phyloP scores from a whole-genome alignment of 1,140 invertebrate genomes.

The Drosophila nigrodunni region DNA sequence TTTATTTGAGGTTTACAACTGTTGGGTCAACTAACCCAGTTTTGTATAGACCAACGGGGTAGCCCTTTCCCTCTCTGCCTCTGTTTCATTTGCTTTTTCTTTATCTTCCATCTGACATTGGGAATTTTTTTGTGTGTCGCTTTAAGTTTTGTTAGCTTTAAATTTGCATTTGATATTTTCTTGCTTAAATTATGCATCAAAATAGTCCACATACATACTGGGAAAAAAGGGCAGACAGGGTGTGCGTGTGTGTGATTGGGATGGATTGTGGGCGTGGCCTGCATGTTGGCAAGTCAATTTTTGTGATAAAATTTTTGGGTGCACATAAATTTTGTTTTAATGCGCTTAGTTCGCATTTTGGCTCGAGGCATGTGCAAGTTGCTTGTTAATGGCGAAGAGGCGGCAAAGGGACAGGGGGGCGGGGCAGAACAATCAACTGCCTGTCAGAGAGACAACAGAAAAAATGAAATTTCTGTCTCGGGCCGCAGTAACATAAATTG shows the following conservation, averaged over 20 bases:
- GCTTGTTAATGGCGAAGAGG: background rate
- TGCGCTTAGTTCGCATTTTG: constrained; percentile 70
- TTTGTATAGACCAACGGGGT: background rate
- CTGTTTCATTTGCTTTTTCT: no score
- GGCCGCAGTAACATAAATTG: constrained; percentile 65
- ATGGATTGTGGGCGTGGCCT: constrained; percentile 37
- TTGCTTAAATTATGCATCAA: constrained; percentile 68
- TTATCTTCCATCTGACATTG: constrained; percentile 32
- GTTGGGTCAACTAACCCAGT: constrained; percentile 52
- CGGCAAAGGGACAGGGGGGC: background rate
- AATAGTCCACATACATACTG: constrained; percentile 43
- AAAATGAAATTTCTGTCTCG: background rate
- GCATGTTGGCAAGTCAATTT: constrained; percentile 58
- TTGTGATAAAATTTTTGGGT: constrained; percentile 64
- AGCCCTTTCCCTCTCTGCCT: background rate
- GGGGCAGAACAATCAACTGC: constrained; percentile 14
- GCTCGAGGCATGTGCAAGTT: background rate
- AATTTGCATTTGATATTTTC: constrained; percentile 56
- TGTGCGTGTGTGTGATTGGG: constrained; percentile 1
- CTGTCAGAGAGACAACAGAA: constrained; percentile 1
- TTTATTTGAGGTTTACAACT: constrained; percentile 65
- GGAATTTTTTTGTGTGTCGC: constrained; percentile 14
- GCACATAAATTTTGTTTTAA: constrained; percentile 76
- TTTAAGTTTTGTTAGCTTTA: constrained; percentile 41
- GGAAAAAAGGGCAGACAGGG: constrained; percentile 26